Conservation (phyloP, 1,140 invertebrate species). For the Drosophila erecta region DNA sequence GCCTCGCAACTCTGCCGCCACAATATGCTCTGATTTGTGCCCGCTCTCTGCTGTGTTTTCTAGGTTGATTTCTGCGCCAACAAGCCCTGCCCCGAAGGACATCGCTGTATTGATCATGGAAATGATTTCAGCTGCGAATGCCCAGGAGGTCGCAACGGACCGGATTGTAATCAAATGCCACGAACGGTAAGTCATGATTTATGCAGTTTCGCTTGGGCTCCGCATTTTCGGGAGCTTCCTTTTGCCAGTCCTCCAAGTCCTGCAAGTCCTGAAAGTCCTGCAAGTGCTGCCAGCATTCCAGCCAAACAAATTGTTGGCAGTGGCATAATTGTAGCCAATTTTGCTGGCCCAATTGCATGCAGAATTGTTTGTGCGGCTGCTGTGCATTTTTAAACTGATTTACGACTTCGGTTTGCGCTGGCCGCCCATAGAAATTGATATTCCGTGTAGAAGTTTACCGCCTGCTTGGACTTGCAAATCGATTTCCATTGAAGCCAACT, state of each 20-base stretch:
- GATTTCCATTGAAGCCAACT: not conserved
- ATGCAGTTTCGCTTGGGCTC: conserved; percentile 56
- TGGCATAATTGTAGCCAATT: conserved; percentile 52
- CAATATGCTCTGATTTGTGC: conserved; percentile 67
- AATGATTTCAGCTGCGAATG: conserved; percentile 91
- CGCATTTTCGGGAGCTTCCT: not conserved
- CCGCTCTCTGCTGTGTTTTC: conserved; percentile 28
- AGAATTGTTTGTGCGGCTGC: conserved; percentile 23
- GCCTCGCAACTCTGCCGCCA: conserved; percentile 27
- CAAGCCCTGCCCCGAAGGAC: conserved; percentile 88
- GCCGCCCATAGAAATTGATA: conserved; percentile 10
- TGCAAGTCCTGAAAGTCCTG: not conserved
- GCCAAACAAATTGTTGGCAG: conserved; percentile 63
- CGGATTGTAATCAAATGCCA: conserved; percentile 87
- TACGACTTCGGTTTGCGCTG: conserved; percentile 36
- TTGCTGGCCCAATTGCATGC: conserved; percentile 20
- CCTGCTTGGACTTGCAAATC: not conserved
- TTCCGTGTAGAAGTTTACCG: conserved; percentile 6
- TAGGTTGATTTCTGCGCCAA: conserved; percentile 90
- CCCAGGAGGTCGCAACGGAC: conserved; percentile 88
- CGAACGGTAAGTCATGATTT: conserved; percentile 85
- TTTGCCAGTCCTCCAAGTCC: not conserved
- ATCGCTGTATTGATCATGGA: conserved; percentile 88
- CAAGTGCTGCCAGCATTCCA: conserved; percentile 46
- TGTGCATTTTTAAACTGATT: conserved; percentile 60